phyloP scores from a whole-genome alignment of 2,888 invertebrate genomes.

The Leptopterna dolabrata region DNA sequence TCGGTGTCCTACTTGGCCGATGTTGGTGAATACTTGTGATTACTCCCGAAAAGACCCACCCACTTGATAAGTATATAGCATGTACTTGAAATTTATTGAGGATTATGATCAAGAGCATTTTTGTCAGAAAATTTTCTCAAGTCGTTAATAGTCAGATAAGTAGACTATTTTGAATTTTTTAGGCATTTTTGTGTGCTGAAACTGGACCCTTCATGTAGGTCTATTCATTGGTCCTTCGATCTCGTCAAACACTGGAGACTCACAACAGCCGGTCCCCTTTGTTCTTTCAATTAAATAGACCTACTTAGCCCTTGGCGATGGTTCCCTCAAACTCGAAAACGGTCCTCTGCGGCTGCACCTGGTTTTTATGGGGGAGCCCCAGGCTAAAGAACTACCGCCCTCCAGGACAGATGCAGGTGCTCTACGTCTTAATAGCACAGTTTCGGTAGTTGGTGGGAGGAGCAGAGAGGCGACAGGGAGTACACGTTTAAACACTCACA shows the following conservation, averaged over 20 bases:
- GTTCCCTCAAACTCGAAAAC: background rate
- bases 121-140: no score
- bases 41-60: no score
- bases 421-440: constrained; percentile 22
- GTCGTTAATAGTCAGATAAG: no score
- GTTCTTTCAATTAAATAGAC: background rate
- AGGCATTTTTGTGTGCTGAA: no score
- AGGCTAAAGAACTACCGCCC: background rate
- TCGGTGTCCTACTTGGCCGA: no score
- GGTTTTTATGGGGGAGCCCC: background rate
- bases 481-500: constrained; percentile 12
- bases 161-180: no score
- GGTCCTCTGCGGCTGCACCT: background rate
- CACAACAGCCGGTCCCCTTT: background rate
- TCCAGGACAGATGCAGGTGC: constrained; percentile 6
- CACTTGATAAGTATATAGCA: no score
- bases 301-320: background rate
- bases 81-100: no score
- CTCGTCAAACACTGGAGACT: background rate
- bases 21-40: no score
- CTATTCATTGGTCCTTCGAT: background rate
- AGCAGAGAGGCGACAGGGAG: constrained; percentile 16
- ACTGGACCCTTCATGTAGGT: no score
- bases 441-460: constrained; percentile 37
- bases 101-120: no score